phyloP scores from a whole-genome alignment of 2,797 vertebrate species.

The Siniperca obscura region DNA sequence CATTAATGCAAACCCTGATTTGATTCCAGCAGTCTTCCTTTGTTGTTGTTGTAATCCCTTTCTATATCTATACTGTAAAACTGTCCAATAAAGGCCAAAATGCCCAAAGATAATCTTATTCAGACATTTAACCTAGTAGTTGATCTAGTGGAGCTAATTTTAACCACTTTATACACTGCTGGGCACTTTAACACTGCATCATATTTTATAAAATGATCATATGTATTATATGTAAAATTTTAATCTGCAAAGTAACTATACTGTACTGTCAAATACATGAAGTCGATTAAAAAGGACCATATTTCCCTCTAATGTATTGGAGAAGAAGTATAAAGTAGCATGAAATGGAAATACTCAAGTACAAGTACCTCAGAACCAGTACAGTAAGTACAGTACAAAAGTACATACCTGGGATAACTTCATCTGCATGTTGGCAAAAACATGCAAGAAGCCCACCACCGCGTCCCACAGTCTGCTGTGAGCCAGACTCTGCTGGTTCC shows the following conservation, averaged over 20 bases:
- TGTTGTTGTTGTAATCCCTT: not conserved
- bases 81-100: not conserved
- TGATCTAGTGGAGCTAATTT: too few relatives aligned
- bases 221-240: not conserved
- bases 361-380: not conserved
- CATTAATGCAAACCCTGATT: constrained; percentile 7
- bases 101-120: too few relatives aligned
- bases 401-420: constrained; percentile 94
- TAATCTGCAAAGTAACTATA: not conserved
- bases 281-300: not conserved
- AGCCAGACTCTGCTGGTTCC: constrained; percentile 98
- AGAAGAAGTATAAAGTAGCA: not conserved
- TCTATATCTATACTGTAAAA: not conserved
- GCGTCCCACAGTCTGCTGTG: constrained; percentile 98
- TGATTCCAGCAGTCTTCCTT: not conserved
- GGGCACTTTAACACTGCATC: not conserved
- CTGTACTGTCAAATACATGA: not conserved
- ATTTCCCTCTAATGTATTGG: not conserved
- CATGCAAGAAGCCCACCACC: constrained; percentile 98
- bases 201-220: not conserved
- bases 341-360: not conserved
- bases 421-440: constrained; percentile 99
- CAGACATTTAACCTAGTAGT: too few relatives aligned
- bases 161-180: not conserved
- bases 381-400: not conserved